These are phyloP conservation scores for Rhimphoctona megacephalus DNA, from an alignment of 2,888 invertebrate genomes.

Conservation along the genomic window DNA sequence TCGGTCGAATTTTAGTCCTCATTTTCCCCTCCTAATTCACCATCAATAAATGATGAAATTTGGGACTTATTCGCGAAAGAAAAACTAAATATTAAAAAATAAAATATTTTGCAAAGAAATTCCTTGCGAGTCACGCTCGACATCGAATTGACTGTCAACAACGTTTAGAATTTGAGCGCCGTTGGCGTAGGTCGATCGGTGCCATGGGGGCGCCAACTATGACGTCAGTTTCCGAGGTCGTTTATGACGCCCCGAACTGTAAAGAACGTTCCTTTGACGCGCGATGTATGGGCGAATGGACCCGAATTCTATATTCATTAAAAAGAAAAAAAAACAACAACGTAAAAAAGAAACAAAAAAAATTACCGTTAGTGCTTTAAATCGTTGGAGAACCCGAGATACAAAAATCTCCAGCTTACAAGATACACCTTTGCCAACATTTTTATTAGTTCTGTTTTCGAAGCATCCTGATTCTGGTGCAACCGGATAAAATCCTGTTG, in stretches of 20 bases:
- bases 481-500: conserved; percentile 45
- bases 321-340: neutral
- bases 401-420: neutral
- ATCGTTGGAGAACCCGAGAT: neutral
- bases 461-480: conserved; percentile 10
- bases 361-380: neutral
- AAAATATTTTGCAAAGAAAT: neutral
- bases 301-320: neutral
- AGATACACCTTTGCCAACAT: neutral
- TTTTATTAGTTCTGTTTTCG: conserved; percentile 10
- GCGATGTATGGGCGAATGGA: neutral
- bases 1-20: neutral
- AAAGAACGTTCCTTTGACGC: neutral
- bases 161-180: neutral
- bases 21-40: neutral
- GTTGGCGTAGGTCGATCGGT: conserved; percentile 15
- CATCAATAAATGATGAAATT: no score
- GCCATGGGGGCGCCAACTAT: neutral
- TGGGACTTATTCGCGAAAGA: no score
- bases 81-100: neutral
- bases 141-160: neutral
- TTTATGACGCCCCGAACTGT: neutral
- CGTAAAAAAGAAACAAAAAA: neutral
- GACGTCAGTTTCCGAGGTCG: conserved; percentile 28
- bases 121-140: neutral